Base-by-base conservation (phyloP, 2,113 vertebrate species). In the Emydura subglobosa region DNA sequence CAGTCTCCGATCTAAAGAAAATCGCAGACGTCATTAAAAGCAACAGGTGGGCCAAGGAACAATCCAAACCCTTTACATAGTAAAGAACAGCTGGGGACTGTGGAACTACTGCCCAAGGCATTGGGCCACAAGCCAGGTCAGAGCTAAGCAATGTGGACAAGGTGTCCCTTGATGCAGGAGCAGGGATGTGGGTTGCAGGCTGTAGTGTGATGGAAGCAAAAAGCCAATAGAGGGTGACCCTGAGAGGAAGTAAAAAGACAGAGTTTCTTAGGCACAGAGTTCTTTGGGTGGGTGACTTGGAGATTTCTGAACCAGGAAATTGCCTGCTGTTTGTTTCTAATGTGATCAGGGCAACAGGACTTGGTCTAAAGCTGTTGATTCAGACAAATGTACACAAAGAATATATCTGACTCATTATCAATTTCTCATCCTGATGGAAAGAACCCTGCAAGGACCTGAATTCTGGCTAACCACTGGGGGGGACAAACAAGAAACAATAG, bases 131-230 rank as follows among this genome's bases (percentile, higher is more conserved):
- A 17, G 57, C 25, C 25, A 59, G 57, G 27, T 59, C 57, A 59
- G 8, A 59, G 57, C 29, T 27, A 59, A 59, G 27, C 57, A 27
- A 59, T 59, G 5, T 79, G 4, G 0, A 0, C 22, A 50, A 44
- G 50, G 85, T 24, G 39, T 0, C 34, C 9, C 24, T 42, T 19
- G 82, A 0, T 5, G 1, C 8, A 17, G 7, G 42, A 16, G 7
- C 10, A 57, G 10, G 68, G 94, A 49, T 90, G 59, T 68, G 65
- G 88, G 57, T 2, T 87, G 82, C 42, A 80, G 24, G 24, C 31
- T 42, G 34, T 82, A 47, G n/a, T 16, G 49, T 39, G 89, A 78
- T n/a, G 44, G n/a, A 42, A 91, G 68, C 7, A 65, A 34, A 31
- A n/a, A 86, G 54, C 21, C n/a, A 88, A 59, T 65, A 83, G 83